Base-by-base conservation (phyloP, 2,888 invertebrate species). In the Conistra vaccinii region DNA sequence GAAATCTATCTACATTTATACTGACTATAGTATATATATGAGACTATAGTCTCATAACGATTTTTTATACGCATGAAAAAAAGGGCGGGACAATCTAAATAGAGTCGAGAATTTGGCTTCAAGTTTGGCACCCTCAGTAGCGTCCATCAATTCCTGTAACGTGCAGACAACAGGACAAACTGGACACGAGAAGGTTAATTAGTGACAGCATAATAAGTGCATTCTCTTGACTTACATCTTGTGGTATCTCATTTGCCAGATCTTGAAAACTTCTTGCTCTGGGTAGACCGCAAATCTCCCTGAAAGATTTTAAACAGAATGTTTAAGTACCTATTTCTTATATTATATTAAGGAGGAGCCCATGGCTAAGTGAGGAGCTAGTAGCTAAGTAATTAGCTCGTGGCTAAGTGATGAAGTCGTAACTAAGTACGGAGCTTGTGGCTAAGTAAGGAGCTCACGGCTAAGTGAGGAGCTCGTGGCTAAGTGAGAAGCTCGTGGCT, bases 261-360 rank as follows among this genome's bases (percentile, higher is more conserved):
- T 98, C 98, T 86, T 97, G 96, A 95, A 98, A 98, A 1, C 92
- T 94, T 39, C 93, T 93, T 0, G 98, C 98, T 88, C 97, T 97
- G 7, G 95, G 96, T 29, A 98, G 91, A 9, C 98, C 98, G 89
- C 98, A 98, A 87, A 97, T 97, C 85, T 98, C 97, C 87, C 99
- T 97, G 94, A 97, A 98, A 91, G 6, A 57, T 42, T 32, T 26
- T 32, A 70, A 57, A 45, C 1, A 53, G 26, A 42, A 23, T 35
- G 26, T 3, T 17, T 29, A 51, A 20, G 1, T 35, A 4, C n/a
- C 12, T 39, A 5, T 12, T 53, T 23, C n/a, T n/a, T n/a, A n/a
- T n/a, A n/a, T n/a, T n/a, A n/a, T n/a, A n/a, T n/a, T n/a, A n/a
- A n/a, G n/a, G n/a, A n/a, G n/a, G n/a, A n/a, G n/a, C n/a, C n/a